These are phyloP conservation scores for Nannoperca australis DNA, from an alignment of 2,797 vertebrate genomes.

Conservation along the genomic window DNA sequence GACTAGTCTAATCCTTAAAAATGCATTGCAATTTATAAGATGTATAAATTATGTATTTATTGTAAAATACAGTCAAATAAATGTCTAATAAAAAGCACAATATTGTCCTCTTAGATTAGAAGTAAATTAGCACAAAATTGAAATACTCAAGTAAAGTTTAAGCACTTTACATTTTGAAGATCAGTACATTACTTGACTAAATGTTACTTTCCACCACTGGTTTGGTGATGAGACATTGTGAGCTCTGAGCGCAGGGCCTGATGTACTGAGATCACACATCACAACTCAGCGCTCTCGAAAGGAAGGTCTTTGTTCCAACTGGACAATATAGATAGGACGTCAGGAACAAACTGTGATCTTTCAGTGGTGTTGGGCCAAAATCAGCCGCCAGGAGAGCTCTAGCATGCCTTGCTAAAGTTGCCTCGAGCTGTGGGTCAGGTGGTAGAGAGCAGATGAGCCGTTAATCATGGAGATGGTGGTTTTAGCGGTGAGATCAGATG, in stretches of 20 bases:
- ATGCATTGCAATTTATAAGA: not conserved
- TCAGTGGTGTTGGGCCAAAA: not conserved
- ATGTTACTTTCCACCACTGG: not conserved
- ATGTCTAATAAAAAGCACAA: not conserved
- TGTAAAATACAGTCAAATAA: not conserved
- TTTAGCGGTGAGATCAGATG: not conserved
- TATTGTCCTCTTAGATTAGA: not conserved
- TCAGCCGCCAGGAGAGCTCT: not conserved
- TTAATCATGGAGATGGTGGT: not conserved
- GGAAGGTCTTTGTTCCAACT: conserved; percentile 5
- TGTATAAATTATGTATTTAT: not conserved
- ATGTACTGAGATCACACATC: not conserved
- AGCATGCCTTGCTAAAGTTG: not conserved
- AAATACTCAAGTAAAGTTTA: not conserved
- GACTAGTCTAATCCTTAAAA: not conserved
- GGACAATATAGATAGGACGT: not conserved
- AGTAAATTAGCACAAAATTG: not conserved
- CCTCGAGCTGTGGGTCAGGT: not conserved
- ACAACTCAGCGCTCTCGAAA: not conserved
- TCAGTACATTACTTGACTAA: not conserved
- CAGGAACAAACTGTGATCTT: not conserved
- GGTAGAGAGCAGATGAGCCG: not conserved
- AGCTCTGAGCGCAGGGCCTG: not conserved
- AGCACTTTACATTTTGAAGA: not conserved
- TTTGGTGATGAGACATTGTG: not conserved